These are phyloP conservation scores for Chaetodon trifascialis DNA, from an alignment of 2,113 vertebrate genomes.

Conservation along the genomic window DNA sequence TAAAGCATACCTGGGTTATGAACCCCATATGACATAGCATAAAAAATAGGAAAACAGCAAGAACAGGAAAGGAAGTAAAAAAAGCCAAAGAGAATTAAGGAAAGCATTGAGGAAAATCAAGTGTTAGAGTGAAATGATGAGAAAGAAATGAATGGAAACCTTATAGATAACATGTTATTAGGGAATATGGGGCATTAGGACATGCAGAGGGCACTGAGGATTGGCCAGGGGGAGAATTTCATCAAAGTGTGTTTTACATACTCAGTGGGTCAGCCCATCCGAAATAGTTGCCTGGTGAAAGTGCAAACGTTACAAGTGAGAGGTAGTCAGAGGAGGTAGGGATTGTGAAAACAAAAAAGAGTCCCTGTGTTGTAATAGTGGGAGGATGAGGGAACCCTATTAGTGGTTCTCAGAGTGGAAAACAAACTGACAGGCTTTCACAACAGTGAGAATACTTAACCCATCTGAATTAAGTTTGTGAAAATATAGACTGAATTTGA, in stretches of 20 bases:
- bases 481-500: background rate
- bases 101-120: conserved; percentile 21
- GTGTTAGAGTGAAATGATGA: conserved; percentile 20
- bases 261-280: conserved; percentile 95
- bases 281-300: conserved; percentile 97
- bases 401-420: conserved; percentile 23
- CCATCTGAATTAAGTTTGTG: background rate
- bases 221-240: conserved; percentile 58
- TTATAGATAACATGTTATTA: conserved; percentile 19
- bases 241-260: conserved; percentile 90
- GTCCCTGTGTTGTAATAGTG: conserved; percentile 7
- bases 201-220: conserved; percentile 79
- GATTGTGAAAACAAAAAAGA: conserved; percentile 37
- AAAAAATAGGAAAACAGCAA: conserved; percentile 12
- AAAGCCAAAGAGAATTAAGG: conserved; percentile 13
- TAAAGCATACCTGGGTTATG: background rate
- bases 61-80: conserved; percentile 27
- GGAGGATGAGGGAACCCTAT: conserved; percentile 5
- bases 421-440: conserved; percentile 28
- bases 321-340: conserved; percentile 48
- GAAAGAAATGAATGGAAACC: conserved; percentile 25
- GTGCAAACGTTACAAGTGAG: conserved; percentile 83
- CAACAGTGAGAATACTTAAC: conserved; percentile 2
- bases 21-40: background rate
- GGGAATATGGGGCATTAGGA: conserved; percentile 41